Conservation (phyloP, 2,113 vertebrate species). For the Dinomys branickii region DNA sequence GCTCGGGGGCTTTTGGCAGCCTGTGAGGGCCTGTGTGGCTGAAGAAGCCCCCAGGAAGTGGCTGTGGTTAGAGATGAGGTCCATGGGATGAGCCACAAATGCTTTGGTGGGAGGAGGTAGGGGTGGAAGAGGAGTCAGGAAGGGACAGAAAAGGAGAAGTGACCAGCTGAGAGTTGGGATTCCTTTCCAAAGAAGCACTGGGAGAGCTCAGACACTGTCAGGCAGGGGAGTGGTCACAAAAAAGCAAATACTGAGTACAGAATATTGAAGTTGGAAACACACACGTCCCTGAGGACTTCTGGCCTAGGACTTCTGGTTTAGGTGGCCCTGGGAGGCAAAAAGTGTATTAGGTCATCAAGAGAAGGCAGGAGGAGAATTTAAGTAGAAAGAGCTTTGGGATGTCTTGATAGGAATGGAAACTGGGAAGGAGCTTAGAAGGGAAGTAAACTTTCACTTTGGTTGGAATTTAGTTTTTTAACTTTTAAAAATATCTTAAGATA, state of each 20-base stretch:
- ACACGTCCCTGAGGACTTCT: not conserved
- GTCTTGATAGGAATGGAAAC: not conserved
- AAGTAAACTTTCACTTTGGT: not conserved
- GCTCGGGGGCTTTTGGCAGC: not conserved
- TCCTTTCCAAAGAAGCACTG: not conserved
- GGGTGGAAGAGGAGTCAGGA: not conserved
- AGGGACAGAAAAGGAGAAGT: not conserved
- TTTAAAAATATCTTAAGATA: not conserved
- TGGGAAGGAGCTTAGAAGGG: not conserved
- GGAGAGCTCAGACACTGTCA: not conserved
- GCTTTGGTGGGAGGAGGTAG: not conserved
- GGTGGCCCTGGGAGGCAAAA: rapidly evolving
- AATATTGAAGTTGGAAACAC: not conserved
- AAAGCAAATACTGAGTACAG: not conserved
- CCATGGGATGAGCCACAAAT: no score
- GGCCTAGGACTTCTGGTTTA: not conserved
- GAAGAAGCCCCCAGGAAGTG: not conserved
- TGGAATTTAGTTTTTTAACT: not conserved
- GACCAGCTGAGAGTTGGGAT: not conserved
- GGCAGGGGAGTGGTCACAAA: not conserved
- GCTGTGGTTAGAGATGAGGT: not conserved
- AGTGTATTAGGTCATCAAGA: not conserved
- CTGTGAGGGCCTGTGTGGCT: not conserved
- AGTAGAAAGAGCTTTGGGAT: not conserved
- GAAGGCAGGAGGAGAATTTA: not conserved